Percentiles rank a stretch among this genome's conserved stretches.
phyloP scores from a whole-genome alignment of 2,113 vertebrate species.

The Eublepharis macularius region DNA sequence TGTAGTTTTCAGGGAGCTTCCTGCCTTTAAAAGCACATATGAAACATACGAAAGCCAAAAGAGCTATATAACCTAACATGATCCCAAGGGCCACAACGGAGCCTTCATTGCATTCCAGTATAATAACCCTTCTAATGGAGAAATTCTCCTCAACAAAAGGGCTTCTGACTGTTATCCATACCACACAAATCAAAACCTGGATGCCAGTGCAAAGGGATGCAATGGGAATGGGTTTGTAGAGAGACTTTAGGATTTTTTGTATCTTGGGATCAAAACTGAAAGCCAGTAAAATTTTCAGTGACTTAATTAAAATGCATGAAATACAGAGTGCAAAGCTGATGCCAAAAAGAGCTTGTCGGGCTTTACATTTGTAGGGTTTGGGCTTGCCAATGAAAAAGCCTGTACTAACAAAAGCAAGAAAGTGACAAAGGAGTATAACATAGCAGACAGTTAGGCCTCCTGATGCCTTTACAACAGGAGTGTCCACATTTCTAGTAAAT shows the following conservation, averaged over 20 bases:
- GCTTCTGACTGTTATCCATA: slow-evolving; percentile 80
- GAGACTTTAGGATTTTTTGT: slow-evolving; percentile 72
- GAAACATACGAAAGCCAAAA: slow-evolving; percentile 85
- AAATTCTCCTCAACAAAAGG: slow-evolving; percentile 70
- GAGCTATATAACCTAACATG: slow-evolving; percentile 83
- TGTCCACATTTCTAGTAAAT: slow-evolving; percentile 81
- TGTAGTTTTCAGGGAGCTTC: slow-evolving; percentile 89
- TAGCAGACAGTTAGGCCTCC: slow-evolving; percentile 82
- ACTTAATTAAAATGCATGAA: slow-evolving; percentile 89
- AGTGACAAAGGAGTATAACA: slow-evolving; percentile 84
- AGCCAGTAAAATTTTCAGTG: slow-evolving; percentile 87
- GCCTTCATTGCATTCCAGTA: slow-evolving; percentile 83
- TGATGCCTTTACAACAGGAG: slow-evolving; percentile 83
- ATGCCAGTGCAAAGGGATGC: slow-evolving; percentile 75
- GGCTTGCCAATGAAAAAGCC: slow-evolving; percentile 85
- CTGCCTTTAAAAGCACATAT: slow-evolving; percentile 87
- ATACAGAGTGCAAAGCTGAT: slow-evolving; percentile 87
- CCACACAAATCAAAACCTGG: slow-evolving; percentile 77
- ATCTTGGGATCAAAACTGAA: slow-evolving; percentile 85
- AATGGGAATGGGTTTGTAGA: slow-evolving; percentile 78
- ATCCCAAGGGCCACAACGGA: slow-evolving; percentile 81
- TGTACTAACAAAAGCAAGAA: slow-evolving; percentile 80
- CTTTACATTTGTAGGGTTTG: slow-evolving; percentile 77
- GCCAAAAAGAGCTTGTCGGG: slow-evolving; percentile 84
- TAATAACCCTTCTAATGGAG: slow-evolving; percentile 67